Base-by-base conservation (phyloP, 2,888 invertebrate species). In the Helicoverpa assulta region DNA sequence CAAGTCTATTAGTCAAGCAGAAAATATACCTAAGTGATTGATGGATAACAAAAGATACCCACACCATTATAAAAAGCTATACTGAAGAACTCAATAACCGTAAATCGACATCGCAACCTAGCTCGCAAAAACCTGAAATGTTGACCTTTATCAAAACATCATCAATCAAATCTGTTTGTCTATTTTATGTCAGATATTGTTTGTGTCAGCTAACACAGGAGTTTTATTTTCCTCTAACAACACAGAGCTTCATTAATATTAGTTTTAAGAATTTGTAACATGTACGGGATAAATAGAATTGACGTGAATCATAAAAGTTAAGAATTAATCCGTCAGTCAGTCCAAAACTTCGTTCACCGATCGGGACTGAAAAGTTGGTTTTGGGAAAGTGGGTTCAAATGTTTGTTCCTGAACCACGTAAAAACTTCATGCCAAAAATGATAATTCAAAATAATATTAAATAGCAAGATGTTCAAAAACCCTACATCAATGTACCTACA, bases 91-190 rank as follows among this genome's bases (percentile, higher is more conserved):
- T 26, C 33, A 40, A 51, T 65, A 68, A 37, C 40, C 18, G 55
- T 67, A 68, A 62, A 69, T 29, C n/a, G 5, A 71, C 53, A 12
- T 33, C 26, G 10, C 37, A 60, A 52, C 37, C 43, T 40, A 18
- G 26, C 54, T 61, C 29, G 55, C 59, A 65, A 65, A 74, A 69
- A 61, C 53, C 64, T 55, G 54, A 68, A 77, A 67, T 59, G 73
- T 57, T 73, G 70, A 77, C 70, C 77, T 80, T 68, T 68, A 77
- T 73, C 54, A 72, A 70, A 77, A 67, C 47, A 72, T 74, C 68
- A 81, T 81, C 70, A 67, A 81, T 81, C 83, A 81, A 70, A 58
- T 76, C 54, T 72, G 71, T 76, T 82, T 79, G 73, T 77, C 80
- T 77, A 69, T 60, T 74, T 81, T 80, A 72, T 54, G 67, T 70